Evolutionary conservation across 1,140 invertebrate genomes (phyloP).

Genomic region (Aphidius gifuensis): DNA sequence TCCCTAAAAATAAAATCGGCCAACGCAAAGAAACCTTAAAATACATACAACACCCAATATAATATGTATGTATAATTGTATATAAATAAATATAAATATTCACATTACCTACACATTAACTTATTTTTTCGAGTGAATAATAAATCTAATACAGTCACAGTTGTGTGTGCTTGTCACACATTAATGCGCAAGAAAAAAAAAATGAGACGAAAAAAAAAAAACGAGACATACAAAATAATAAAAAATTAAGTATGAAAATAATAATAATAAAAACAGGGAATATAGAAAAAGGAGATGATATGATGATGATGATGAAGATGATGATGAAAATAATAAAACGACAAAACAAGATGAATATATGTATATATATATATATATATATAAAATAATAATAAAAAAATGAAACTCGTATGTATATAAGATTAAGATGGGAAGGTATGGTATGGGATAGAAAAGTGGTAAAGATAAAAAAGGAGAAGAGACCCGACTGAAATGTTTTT

Average conservation of each 20-base stretch:
- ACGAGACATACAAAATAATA: conserved; percentile 7
- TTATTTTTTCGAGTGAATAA: conserved; percentile 22
- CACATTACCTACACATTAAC: no score
- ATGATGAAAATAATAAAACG: neutral
- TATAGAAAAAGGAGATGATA: conserved; percentile 3
- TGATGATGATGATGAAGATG: no score
- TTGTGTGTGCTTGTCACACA: conserved; percentile 16
- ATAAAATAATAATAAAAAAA: neutral
- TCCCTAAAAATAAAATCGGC: conserved; percentile 48
- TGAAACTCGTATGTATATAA: neutral
- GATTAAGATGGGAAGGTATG: conserved; percentile 27
- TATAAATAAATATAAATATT: neutral
- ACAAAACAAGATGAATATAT: conserved; percentile 2
- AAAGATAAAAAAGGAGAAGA: conserved; percentile 3
- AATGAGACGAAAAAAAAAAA: conserved; percentile 1
- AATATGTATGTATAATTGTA: neutral
- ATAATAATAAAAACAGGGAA: conserved; percentile 26
- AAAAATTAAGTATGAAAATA: conserved; percentile 9
- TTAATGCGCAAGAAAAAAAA: conserved; percentile 12
- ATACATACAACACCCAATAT: no score
- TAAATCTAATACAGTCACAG: conserved; percentile 24
- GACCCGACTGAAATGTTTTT: neutral
- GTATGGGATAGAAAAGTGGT: conserved; percentile 9
- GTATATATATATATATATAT: neutral
- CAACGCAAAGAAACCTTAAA: conserved; percentile 33